Evolutionary conservation across 2,888 invertebrate genomes (phyloP).

Genomic region (Chloroclysta siterata): DNA sequence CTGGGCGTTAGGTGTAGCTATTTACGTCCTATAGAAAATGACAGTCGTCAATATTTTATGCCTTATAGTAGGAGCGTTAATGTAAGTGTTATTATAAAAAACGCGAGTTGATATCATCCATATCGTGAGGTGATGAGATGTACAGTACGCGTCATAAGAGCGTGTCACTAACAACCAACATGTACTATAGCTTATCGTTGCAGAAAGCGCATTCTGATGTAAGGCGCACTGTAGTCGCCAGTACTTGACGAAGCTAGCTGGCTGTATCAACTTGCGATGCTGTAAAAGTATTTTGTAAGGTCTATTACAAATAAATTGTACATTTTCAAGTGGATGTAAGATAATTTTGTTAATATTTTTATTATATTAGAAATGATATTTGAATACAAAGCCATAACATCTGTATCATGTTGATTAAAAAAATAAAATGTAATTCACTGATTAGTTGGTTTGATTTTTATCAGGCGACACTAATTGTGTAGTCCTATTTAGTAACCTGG

Average conservation of each 20-base stretch:
- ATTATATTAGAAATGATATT: slow-evolving; percentile 81
- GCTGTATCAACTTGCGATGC: slow-evolving; percentile 58
- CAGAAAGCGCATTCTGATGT: background rate
- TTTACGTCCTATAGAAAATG: slow-evolving; percentile 57
- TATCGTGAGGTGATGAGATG: slow-evolving; percentile 40
- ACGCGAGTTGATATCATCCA: slow-evolving; percentile 55
- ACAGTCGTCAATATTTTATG: slow-evolving; percentile 61
- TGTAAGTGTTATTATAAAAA: slow-evolving; percentile 67
- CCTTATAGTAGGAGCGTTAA: slow-evolving; percentile 65
- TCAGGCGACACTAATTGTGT: background rate
- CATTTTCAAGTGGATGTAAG: slow-evolving; percentile 84
- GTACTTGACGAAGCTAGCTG: slow-evolving; percentile 6
- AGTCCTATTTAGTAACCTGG: too few species aligned
- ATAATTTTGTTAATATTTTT: slow-evolving; percentile 85
- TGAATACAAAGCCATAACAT: slow-evolving; percentile 84
- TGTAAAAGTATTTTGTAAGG: slow-evolving; percentile 78
- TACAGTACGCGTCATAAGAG: slow-evolving; percentile 12
- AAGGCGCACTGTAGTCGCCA: slow-evolving; percentile 9
- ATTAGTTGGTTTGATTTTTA: slow-evolving; percentile 33
- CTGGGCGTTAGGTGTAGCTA: slow-evolving; percentile 59
- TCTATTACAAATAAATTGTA: slow-evolving; percentile 77
- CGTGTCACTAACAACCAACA: background rate
- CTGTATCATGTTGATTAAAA: slow-evolving; percentile 83
- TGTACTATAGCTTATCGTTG: background rate
- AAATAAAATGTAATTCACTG: slow-evolving; percentile 78